Evolutionary conservation across 2,888 invertebrate species (phyloP).

Genomic region (Habroteleia sp.): DNA sequence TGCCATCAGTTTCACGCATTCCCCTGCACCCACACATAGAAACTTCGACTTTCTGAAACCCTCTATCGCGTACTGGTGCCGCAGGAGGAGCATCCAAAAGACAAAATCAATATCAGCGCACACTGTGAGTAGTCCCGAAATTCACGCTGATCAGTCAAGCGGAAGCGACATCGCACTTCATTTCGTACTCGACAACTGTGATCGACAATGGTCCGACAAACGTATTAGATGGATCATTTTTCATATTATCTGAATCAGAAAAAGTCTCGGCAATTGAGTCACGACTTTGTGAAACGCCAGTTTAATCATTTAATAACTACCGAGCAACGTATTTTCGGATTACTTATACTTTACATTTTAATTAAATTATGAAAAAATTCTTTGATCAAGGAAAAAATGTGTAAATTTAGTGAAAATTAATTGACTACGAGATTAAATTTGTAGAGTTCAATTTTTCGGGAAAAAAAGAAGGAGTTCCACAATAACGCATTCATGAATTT

Average conservation of each 20-base stretch:
- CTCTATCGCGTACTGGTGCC: conserved; percentile 55
- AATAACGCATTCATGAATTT: too few species aligned
- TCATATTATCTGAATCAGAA: conserved; percentile 22
- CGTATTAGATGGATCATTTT: conserved; percentile 36
- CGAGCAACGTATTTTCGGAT: too few species aligned
- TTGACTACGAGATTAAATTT: too few species aligned
- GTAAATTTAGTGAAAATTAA: too few species aligned
- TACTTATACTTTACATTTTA: too few species aligned
- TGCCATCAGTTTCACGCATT: conserved; percentile 50
- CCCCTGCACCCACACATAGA: conserved; percentile 15
- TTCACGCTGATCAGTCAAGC: conserved; percentile 64
- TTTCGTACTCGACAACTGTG: conserved; percentile 49
- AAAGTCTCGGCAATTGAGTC: conserved; percentile 1
- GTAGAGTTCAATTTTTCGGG: too few species aligned
- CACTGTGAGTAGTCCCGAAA: conserved; percentile 72
- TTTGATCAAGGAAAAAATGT: too few species aligned
- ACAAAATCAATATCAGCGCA: conserved; percentile 79
- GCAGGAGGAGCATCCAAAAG: conserved; percentile 73
- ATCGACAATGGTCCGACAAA: conserved; percentile 44
- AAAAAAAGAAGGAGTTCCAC: too few species aligned
- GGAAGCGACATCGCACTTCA: conserved; percentile 61
- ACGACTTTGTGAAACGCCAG: background rate
- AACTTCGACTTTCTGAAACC: conserved; percentile 47
- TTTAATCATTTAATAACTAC: background rate
- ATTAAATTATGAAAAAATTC: too few species aligned